A percentile compares a stretch with the other conserved stretches of the same genome.
These are phyloP conservation scores for Notamacropus eugenii DNA, from an alignment of 2,797 vertebrate species.

Conservation along the genomic window DNA sequence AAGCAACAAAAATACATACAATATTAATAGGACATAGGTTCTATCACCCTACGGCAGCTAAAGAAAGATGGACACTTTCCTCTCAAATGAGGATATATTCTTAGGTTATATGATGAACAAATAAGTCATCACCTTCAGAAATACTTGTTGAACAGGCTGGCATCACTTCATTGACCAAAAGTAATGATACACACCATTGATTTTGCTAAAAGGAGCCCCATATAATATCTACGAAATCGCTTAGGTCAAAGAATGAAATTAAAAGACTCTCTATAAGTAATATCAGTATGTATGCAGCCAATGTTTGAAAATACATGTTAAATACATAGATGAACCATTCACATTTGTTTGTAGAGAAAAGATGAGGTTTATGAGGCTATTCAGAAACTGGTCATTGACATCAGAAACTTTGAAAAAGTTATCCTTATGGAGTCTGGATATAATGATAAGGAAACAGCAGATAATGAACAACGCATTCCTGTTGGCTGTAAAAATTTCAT, in stretches of 20 bases:
- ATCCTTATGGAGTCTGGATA: neutral
- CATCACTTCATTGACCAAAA: neutral
- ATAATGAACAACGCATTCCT: neutral
- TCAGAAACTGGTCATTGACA: neutral
- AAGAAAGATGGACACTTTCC: neutral
- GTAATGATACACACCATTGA: neutral
- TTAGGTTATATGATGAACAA: neutral
- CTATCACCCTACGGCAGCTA: neutral
- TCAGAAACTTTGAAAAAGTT: neutral
- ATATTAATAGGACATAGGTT: neutral
- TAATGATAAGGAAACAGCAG: neutral
- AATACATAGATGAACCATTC: neutral
- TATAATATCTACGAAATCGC: neutral
- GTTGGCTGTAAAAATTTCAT: neutral
- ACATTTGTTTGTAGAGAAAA: neutral
- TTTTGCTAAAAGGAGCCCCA: neutral
- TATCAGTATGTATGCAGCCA: neutral
- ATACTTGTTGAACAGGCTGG: neutral
- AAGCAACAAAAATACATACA: neutral
- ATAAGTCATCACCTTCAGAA: neutral
- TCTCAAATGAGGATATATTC: neutral
- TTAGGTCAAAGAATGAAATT: neutral
- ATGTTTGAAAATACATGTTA: neutral
- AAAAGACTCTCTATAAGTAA: neutral
- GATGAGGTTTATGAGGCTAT: neutral